Percentiles rank a stretch among this genome's conserved stretches.
phyloP scores from a whole-genome alignment of 2,113 vertebrate genomes.

The Mola mola region DNA sequence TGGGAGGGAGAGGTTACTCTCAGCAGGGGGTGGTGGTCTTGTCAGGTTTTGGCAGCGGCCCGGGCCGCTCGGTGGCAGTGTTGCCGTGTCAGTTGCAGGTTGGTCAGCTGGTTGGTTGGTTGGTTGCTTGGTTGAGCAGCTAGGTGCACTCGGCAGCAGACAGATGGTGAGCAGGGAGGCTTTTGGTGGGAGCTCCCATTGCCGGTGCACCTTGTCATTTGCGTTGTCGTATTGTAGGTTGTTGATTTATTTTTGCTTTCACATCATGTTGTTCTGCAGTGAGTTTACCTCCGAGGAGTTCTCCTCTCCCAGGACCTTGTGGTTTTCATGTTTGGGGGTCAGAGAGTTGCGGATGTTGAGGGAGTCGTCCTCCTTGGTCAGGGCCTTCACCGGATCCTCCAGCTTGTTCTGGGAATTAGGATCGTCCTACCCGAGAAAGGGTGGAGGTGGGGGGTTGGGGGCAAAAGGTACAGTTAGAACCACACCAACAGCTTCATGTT shows the following conservation, averaged over 20 bases:
- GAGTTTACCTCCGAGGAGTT: slow-evolving; percentile 90
- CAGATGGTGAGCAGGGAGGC: slow-evolving; percentile 17
- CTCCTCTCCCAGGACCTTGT: slow-evolving; percentile 88
- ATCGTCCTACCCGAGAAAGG: slow-evolving; percentile 81
- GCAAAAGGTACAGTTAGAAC: slow-evolving; percentile 63
- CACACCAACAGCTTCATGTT: slow-evolving; percentile 3
- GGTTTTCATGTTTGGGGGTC: slow-evolving; percentile 91
- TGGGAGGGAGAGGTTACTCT: slow-evolving; percentile 41
- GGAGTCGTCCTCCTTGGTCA: slow-evolving; percentile 92
- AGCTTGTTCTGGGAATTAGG: slow-evolving; percentile 91
- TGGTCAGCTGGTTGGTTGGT: slow-evolving; percentile 63
- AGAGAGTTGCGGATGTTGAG: slow-evolving; percentile 96
- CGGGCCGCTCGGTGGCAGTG: slow-evolving; percentile 71
- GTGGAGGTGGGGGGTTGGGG: slow-evolving; percentile 23
- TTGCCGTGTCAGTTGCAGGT: slow-evolving; percentile 70
- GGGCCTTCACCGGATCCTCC: slow-evolving; percentile 93
- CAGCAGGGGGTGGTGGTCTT: slow-evolving; percentile 44
- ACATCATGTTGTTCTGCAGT: slow-evolving; percentile 97
- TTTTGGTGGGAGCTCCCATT: slow-evolving; percentile 24
- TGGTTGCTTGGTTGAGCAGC: slow-evolving; percentile 37
- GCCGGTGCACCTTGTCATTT: slow-evolving; percentile 51
- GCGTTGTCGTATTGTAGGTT: slow-evolving; percentile 48
- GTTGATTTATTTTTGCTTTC: slow-evolving; percentile 54
- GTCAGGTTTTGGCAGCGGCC: slow-evolving; percentile 49
- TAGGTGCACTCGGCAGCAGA: slow-evolving; percentile 36